Evolutionary conservation across 2,797 vertebrate species (phyloP).

Genomic region (Lithobates pipiens): DNA sequence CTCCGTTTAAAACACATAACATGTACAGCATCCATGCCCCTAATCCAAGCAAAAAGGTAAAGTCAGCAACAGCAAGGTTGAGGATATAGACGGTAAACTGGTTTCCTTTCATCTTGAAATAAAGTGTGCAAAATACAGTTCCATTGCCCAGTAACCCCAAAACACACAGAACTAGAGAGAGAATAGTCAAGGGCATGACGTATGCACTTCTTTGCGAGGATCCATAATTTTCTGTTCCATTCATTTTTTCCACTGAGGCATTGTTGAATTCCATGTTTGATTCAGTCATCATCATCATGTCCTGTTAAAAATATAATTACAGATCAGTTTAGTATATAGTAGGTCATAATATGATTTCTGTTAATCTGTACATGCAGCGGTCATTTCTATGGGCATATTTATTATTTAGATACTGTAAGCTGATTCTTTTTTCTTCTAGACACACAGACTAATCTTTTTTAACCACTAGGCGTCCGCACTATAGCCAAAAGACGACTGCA

Average conservation of each 20-base stretch:
- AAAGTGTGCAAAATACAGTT: slow-evolving; percentile 49
- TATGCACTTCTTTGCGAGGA: not conserved
- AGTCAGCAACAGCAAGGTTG: slow-evolving; percentile 18
- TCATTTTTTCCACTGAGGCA: not conserved
- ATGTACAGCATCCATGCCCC: slow-evolving; percentile 27
- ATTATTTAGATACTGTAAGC: too few relatives aligned
- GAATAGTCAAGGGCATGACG: slow-evolving; percentile 18
- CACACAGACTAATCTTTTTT: too few relatives aligned
- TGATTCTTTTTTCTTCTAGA: too few relatives aligned
- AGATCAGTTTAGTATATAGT: not conserved
- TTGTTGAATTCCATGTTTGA: slow-evolving; percentile 3
- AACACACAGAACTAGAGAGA: slow-evolving; percentile 17
- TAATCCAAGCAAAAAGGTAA: slow-evolving; percentile 59
- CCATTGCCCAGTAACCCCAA: slow-evolving; percentile 57
- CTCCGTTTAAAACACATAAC: slow-evolving; percentile 32
- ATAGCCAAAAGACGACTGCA: too few relatives aligned
- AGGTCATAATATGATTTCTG: not conserved
- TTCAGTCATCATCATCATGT: slow-evolving; percentile 24
- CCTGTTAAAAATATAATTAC: slow-evolving; percentile 23
- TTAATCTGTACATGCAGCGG: not conserved
- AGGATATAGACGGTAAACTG: slow-evolving; percentile 24
- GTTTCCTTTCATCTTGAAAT: not conserved
- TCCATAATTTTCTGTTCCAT: slow-evolving; percentile 17
- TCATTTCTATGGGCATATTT: not conserved
- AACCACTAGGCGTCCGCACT: too few relatives aligned